A percentile compares a stretch with the other conserved stretches of the same genome.
These are phyloP conservation scores for Xiphias gladius DNA, from an alignment of 2,113 vertebrate genomes.

Conservation along the genomic window DNA sequence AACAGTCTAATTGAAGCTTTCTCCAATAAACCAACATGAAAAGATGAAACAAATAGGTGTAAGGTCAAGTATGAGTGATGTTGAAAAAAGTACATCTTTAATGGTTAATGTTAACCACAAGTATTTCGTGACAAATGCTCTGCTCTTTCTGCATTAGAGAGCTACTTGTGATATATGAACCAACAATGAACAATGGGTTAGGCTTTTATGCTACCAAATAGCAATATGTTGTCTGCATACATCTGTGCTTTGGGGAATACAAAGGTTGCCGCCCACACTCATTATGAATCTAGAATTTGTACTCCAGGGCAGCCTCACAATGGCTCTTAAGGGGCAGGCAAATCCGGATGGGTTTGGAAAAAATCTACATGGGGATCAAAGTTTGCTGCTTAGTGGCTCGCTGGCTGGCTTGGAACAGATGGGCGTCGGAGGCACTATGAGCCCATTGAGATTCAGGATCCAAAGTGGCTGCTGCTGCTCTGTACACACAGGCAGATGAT, in stretches of 20 bases:
- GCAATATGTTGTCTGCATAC: constrained; percentile 83
- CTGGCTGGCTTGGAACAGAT: constrained; percentile 86
- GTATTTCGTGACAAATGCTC: constrained; percentile 52
- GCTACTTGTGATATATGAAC: constrained; percentile 77
- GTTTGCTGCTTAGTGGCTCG: constrained; percentile 83
- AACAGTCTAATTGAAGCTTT: constrained; percentile 49
- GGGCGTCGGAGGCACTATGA: constrained; percentile 84
- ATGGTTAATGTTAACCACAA: constrained; percentile 62
- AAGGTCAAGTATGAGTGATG: constrained; percentile 69
- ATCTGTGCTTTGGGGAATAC: constrained; percentile 84
- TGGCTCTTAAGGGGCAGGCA: constrained; percentile 82
- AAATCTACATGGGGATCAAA: constrained; percentile 87
- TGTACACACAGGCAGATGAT: constrained; percentile 82
- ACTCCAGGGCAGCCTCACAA: constrained; percentile 81
- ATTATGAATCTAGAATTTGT: constrained; percentile 86
- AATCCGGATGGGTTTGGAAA: constrained; percentile 85
- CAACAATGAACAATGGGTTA: constrained; percentile 79
- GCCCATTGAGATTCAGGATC: constrained; percentile 86
- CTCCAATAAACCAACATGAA: constrained; percentile 48
- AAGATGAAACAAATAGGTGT: constrained; percentile 64
- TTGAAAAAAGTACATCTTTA: constrained; percentile 48
- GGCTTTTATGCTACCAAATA: constrained; percentile 83
- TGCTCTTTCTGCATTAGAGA: constrained; percentile 53
- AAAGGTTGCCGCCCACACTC: constrained; percentile 84
- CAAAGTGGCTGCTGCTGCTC: constrained; percentile 85